A percentile compares a stretch with the other conserved stretches of the same genome.
phyloP scores from a whole-genome alignment of 2,113 vertebrate genomes.

The Alces alces region DNA sequence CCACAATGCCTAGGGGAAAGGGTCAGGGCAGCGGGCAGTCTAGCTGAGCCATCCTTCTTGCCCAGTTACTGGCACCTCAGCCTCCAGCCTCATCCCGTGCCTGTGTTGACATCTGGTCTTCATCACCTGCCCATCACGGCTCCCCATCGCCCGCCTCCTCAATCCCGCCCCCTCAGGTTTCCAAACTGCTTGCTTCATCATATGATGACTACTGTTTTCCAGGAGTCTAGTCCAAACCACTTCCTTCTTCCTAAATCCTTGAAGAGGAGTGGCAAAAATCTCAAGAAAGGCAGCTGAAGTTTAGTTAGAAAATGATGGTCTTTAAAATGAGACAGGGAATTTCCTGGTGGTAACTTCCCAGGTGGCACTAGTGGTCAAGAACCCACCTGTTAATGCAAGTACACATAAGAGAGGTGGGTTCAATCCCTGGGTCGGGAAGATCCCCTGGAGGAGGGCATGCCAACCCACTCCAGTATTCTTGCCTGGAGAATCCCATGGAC shows the following conservation, averaged over 20 bases:
- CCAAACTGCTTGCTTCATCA: constrained; percentile 31
- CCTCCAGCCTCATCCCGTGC: background rate
- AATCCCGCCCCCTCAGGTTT: background rate
- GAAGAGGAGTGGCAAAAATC: background rate
- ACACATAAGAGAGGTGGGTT: background rate
- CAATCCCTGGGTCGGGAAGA: background rate
- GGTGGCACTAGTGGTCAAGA: background rate
- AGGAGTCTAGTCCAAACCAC: constrained; percentile 45
- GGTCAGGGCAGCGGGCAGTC: background rate
- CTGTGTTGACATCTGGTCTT: constrained; percentile 20
- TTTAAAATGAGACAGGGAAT: constrained; percentile 1
- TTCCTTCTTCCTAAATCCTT: constrained; percentile 31
- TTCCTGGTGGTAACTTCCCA: background rate
- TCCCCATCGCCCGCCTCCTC: background rate
- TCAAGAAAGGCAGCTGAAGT: background rate
- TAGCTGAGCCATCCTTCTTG: background rate
- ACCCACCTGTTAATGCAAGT: background rate
- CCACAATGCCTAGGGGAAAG: background rate
- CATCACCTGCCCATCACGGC: background rate
- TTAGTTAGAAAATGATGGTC: background rate
- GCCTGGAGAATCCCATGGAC: background rate
- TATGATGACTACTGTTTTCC: constrained; percentile 41
- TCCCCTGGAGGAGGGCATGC: background rate
- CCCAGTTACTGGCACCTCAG: background rate
- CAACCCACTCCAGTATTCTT: background rate